A percentile compares a stretch with the other conserved stretches of the same genome.
Evolutionary conservation across 2,888 invertebrate species (phyloP).

Genomic region (Drosophila algonquin): DNA sequence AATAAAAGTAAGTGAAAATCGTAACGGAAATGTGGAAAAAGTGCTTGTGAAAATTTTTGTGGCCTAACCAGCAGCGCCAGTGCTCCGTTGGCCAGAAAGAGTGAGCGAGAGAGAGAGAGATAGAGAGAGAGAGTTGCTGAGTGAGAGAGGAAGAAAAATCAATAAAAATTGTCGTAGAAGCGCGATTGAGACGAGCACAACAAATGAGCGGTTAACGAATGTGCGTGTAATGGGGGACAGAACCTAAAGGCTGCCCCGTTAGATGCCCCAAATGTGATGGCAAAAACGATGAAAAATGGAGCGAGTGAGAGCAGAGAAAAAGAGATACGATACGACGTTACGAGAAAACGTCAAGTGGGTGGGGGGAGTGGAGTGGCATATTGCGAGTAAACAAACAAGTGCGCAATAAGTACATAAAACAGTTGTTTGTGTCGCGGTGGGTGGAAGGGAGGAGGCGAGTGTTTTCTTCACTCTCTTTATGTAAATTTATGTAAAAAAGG

Average conservation of each 20-base stretch:
- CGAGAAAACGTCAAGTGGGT: constrained; percentile 4
- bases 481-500: constrained; percentile 14
- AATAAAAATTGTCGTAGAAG: constrained; percentile 72
- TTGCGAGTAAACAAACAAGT: constrained; percentile 36
- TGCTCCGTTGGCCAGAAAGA: constrained; percentile 10
- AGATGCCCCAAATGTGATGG: constrained; percentile 67
- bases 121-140: constrained; percentile 17
- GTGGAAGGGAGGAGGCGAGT: no score
- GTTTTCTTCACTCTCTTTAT: constrained; percentile 2
- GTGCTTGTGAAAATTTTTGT: constrained; percentile 58
- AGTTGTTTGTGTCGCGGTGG: constrained; percentile 18
- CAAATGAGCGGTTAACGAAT: constrained; percentile 61
- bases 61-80: background rate
- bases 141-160: constrained; percentile 68
- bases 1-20: constrained; percentile 58
- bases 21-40: constrained; percentile 14
- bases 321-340: background rate
- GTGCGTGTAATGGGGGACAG: constrained; percentile 35
- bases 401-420: constrained; percentile 49
- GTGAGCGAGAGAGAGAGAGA: constrained; percentile 14
- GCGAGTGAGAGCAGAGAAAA: background rate
- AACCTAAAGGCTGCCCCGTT: constrained; percentile 51
- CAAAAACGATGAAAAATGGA: constrained; percentile 18
- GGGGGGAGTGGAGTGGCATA: background rate
- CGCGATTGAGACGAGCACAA: constrained; percentile 75